These are phyloP conservation scores for Zaprionus capensis DNA, from an alignment of 1,140 invertebrate genomes.

Conservation along the genomic window DNA sequence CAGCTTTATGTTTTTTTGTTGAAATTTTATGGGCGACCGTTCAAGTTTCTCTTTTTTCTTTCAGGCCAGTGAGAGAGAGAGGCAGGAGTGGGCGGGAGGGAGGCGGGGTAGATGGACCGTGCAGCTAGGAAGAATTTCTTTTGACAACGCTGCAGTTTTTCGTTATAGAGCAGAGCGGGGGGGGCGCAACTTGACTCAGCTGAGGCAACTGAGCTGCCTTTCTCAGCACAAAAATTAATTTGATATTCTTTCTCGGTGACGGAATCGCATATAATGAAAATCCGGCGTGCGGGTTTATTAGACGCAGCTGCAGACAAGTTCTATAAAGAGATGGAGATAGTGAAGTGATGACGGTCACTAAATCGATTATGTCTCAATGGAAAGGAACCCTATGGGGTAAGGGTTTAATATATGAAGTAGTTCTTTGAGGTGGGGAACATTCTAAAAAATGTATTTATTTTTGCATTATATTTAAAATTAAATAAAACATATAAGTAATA, in stretches of 20 bases:
- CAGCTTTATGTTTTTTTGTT: slow-evolving; percentile 72
- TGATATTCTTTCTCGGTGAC: slow-evolving; percentile 39
- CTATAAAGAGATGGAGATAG: background rate
- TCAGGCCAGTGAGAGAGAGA: background rate
- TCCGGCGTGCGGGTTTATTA: slow-evolving; percentile 7
- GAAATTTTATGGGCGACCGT: slow-evolving; percentile 64
- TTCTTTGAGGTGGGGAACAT: too few relatives aligned
- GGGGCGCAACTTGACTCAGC: slow-evolving; percentile 15
- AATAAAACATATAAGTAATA: too few relatives aligned
- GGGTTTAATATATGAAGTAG: too few relatives aligned
- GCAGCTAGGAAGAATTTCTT: slow-evolving; percentile 20
- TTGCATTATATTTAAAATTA: too few relatives aligned
- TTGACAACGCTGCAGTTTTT: slow-evolving; percentile 62
- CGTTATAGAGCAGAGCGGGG: background rate
- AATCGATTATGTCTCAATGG: slow-evolving; percentile 1
- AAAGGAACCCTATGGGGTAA: too few relatives aligned
- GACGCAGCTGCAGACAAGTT: slow-evolving; percentile 8
- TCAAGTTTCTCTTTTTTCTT: slow-evolving; percentile 38
- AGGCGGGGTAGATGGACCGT: background rate
- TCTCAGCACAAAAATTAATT: slow-evolving; percentile 67
- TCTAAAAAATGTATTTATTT: too few relatives aligned
- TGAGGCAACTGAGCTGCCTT: slow-evolving; percentile 4
- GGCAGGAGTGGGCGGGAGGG: background rate
- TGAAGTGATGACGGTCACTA: background rate
- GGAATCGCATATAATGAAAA: slow-evolving; percentile 30